phyloP scores from a whole-genome alignment of 2,113 vertebrate species.

The Numida meleagris region DNA sequence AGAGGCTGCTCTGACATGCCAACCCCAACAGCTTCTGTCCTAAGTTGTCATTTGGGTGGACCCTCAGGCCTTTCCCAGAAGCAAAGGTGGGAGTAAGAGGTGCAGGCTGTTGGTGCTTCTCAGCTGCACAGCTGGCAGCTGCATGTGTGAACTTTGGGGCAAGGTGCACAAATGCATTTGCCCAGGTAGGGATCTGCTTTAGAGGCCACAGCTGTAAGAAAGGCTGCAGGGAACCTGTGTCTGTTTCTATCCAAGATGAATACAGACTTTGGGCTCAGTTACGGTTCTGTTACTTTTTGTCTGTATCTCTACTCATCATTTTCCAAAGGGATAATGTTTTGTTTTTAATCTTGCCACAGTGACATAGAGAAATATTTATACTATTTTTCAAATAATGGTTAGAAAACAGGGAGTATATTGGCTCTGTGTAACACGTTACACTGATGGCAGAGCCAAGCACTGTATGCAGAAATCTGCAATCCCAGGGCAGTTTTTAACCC shows the following conservation, averaged over 20 bases:
- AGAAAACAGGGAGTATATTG: background rate
- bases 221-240: background rate
- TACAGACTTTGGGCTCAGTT: background rate
- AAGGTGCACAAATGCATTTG: background rate
- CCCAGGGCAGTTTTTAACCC: background rate
- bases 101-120: background rate
- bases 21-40: background rate
- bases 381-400: background rate
- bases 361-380: background rate
- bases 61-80: background rate
- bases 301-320: background rate
- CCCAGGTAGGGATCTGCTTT: background rate
- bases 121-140: background rate
- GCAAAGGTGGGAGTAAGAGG: background rate
- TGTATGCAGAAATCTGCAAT: background rate
- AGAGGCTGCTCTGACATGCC: background rate
- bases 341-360: background rate
- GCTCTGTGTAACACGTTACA: background rate
- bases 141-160: background rate
- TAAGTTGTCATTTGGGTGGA: fast-evolving
- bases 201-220: background rate
- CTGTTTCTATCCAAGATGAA: background rate
- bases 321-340: background rate
- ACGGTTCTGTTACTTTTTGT: background rate
- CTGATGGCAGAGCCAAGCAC: background rate